Conservation (phyloP, 1,140 invertebrate genomes). For the Leptinotarsa undecemlineata region DNA sequence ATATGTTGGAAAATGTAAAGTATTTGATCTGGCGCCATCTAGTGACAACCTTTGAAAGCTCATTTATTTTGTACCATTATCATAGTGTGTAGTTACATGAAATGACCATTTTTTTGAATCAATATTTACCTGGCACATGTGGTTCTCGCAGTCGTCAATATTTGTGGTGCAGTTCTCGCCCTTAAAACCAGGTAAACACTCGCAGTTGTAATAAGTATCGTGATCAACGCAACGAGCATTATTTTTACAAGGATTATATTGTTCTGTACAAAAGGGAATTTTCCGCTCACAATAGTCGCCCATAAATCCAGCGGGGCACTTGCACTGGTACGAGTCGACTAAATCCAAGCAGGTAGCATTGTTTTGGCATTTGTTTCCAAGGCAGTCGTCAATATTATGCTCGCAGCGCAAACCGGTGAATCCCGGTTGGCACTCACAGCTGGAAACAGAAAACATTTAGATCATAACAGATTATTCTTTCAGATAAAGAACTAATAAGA, state of each 20-base stretch:
- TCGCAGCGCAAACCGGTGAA: conserved; percentile 92
- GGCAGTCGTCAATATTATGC: conserved; percentile 88
- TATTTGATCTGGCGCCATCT: no score
- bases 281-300: conserved; percentile 91
- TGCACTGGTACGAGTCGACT: conserved; percentile 82
- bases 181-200: conserved; percentile 85
- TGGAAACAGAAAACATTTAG: conserved; percentile 53
- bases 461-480: neutral
- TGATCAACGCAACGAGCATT: conserved; percentile 88
- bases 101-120: neutral
- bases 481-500: no score
- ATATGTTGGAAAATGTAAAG: no score
- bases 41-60: no score
- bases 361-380: conserved; percentile 81
- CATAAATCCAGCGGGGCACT: conserved; percentile 81
- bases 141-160: conserved; percentile 88
- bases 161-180: conserved; percentile 93
- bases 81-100: no score
- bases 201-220: conserved; percentile 88
- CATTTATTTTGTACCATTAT: no score
- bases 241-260: conserved; percentile 91
- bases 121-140: conserved; percentile 80
- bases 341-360: conserved; percentile 88
- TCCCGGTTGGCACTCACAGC: conserved; percentile 83
- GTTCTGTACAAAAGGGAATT: conserved; percentile 88